Evolutionary conservation across 2,888 invertebrate genomes (phyloP), one percentile per base, ranked within the genome.

Genomic region (Panzeria rudis): DNA sequence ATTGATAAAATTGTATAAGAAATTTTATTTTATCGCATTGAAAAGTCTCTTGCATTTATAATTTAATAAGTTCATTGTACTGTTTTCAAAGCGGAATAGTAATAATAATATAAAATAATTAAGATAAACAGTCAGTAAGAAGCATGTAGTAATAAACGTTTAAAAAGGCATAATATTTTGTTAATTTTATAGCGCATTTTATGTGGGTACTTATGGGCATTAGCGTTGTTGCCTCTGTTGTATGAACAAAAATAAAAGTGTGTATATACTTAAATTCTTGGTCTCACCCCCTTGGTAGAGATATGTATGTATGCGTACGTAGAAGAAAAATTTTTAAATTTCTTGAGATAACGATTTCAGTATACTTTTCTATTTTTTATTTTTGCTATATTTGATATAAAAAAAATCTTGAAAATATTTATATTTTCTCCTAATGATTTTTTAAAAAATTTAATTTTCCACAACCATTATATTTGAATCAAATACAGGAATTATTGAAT

Each of bases 31-130:
- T 69, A 41, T 41, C 15, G 56, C 3, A 11, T 59, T 32, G 4
- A 68, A 44, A 68, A 20, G 3, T 52, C 44, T 20, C 11, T 35
- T n/a, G n/a, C 47, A 23, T 23, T 61, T 23, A n/a, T 23, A 47
- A 9, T 20, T 32, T 23, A 50, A 59, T 20, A n/a, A 66, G 76
- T 66, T 66, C 76, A 66, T 44, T 76, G 76, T 5, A 56, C 75
- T 62, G 52, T 29, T 59, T 32, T 38, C 35, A 23, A n/a, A 47
- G 44, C 6, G 15, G 52, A 35, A 61, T 29, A 4, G 2, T 29
- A 29, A 29, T 29, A n/a, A n/a, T 20, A 41, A 9, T 44, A 47
- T 17, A 62, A 75, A 73, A 59, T 72, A 25, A 64, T 41, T 35
- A 75, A 75, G 38, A 64, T 41, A 75, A 56, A 54, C 32, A 32